Conservation (phyloP, 1,140 invertebrate species). For the roundworm (Caenorhabditis elegans) region DNA sequence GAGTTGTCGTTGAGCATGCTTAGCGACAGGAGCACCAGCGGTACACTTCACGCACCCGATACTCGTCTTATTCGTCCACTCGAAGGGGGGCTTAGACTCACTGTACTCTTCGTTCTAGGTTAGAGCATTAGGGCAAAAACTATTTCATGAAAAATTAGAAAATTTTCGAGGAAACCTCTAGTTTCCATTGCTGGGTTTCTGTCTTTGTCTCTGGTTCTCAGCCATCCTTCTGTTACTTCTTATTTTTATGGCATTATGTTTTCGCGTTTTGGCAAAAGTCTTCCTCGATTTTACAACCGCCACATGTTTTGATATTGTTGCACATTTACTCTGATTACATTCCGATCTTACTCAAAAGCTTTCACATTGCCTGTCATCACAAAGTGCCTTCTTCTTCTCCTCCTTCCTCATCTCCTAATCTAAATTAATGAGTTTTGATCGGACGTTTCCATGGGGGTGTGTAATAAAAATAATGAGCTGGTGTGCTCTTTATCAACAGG, state of each 20-base stretch:
- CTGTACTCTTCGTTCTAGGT: conserved; percentile 6
- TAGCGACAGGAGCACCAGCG: conserved; percentile 15
- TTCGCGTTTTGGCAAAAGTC: background rate
- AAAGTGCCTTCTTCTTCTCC: too few relatives aligned
- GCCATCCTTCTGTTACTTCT: too few relatives aligned
- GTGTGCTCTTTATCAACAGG: conserved; percentile 14
- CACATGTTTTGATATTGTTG: background rate
- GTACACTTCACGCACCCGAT: conserved; percentile 28
- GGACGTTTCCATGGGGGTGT: background rate
- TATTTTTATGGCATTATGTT: conserved; percentile 2
- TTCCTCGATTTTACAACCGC: background rate
- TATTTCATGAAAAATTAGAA: too few relatives aligned
- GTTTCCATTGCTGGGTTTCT: too few relatives aligned
- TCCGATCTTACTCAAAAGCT: background rate
- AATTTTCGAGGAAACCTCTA: too few relatives aligned
- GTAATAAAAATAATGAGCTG: conserved; percentile 31
- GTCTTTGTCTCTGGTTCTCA: background rate
- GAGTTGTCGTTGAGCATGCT: conserved; percentile 1
- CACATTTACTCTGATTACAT: background rate
- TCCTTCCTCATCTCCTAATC: background rate
- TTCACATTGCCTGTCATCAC: too few relatives aligned
- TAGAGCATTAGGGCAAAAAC: background rate
- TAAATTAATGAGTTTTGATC: conserved; percentile 28
- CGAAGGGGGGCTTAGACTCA: background rate
- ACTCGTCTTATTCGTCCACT: background rate